Evolutionary conservation across 1,140 invertebrate genomes (phyloP).

Genomic region (Drosophila kikkawai): DNA sequence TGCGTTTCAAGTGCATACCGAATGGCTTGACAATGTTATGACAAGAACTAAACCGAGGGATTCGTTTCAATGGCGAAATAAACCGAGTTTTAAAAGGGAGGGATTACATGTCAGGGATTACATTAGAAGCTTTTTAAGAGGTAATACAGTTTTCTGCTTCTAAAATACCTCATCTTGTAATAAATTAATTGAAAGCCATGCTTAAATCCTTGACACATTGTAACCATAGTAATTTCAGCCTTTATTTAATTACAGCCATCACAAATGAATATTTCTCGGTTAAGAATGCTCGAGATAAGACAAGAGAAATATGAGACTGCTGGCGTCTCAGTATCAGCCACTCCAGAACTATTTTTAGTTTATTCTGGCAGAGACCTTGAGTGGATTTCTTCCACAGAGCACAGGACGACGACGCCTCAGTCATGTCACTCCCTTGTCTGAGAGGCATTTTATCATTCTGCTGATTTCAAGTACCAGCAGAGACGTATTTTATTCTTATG

Average conservation of each 20-base stretch:
- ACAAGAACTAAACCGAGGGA: slow-evolving; percentile 33
- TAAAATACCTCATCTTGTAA: not conserved
- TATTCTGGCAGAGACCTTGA: slow-evolving; percentile 35
- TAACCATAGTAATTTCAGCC: not conserved
- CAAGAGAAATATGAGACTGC: not conserved
- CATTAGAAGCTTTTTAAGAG: not conserved
- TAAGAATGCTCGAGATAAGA: not conserved
- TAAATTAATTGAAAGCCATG: not conserved
- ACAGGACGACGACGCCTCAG: slow-evolving; percentile 14
- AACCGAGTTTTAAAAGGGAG: not conserved
- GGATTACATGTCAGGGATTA: not conserved
- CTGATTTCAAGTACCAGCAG: slow-evolving; percentile 65
- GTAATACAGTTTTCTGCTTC: not conserved
- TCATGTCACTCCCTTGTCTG: slow-evolving; percentile 38
- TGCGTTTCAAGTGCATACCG: slow-evolving; percentile 32
- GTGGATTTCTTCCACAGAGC: not conserved
- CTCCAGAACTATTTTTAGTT: slow-evolving; percentile 7
- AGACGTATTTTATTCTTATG: slow-evolving; percentile 35
- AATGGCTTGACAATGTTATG: slow-evolving; percentile 40
- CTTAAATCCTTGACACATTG: not conserved
- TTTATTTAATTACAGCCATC: not conserved
- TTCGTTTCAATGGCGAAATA: slow-evolving; percentile 37
- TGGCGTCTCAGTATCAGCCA: slow-evolving; percentile 1
- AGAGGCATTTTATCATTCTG: slow-evolving; percentile 74
- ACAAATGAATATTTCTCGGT: not conserved